Evolutionary conservation across 2,113 vertebrate species (phyloP), one percentile per base, ranked within the genome.

Genomic region (Symphodus melops): DNA sequence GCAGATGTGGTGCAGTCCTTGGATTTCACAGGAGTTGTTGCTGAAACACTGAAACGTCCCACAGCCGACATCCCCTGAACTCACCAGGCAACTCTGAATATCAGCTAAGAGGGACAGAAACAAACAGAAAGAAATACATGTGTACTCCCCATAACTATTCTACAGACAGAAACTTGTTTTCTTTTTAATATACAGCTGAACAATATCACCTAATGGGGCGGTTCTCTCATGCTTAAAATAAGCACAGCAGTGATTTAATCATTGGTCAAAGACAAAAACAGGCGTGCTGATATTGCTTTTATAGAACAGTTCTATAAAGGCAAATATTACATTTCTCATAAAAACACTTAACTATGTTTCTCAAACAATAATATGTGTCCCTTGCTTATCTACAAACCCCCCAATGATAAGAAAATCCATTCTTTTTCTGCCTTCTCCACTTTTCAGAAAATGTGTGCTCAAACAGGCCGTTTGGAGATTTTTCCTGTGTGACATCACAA

Each of bases 1-100:
- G 87, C 98, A 99, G 88, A 99, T 98, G 83, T 97, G 96, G 60
- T 98, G 94, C 62, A 98, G 94, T 36, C 97, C 97, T 42, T 94
- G 93, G 78, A 98, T 97, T 86, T 97, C 96, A 25, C 97, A 99
- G 12, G 97, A 98, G 92, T 96, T 98, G 93, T 98, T 98, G 91
- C 94, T 97, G 79, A 99, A 98, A 87, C 98, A 99, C 68, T 97
- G 96, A 77, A 99, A 98, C 63, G 95, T 96, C 44, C 96, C 96
- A 48, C 98, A 99, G 48, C 97, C 98, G 66, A 98, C 97, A 36
- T 98, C 97, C 3, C 96, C 97, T 37, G 97, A 95, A 33, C 87
- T 96, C 74, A 97, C 92, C 91, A 99, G 89, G 86, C 98, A 99
- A 83, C 96, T 95, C 92, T 99, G 97, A 68, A 99, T 97, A 74